Evolutionary conservation across 1,140 invertebrate species (phyloP).

Genomic region (Drosophila nebulosa): DNA sequence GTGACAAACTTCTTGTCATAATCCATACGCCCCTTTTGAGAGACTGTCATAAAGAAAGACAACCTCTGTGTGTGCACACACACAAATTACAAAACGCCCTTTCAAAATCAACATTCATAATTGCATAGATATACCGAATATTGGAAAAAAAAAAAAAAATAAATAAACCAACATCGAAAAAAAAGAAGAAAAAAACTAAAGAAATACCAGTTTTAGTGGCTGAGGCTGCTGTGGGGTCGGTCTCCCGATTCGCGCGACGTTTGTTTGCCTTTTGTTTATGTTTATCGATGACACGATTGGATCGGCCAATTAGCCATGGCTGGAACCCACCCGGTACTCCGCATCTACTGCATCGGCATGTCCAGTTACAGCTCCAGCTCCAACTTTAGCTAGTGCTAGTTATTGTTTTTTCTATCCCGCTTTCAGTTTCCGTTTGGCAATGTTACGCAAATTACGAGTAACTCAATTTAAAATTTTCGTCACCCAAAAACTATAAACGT

Average conservation of each 20-base stretch:
- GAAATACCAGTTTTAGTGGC: conserved; percentile 30
- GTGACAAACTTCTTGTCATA: not conserved
- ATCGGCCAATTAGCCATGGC: conserved; percentile 47
- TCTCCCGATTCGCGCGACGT: conserved; percentile 28
- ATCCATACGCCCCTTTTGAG: not conserved
- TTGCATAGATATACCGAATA: conserved; percentile 17
- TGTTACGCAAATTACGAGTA: conserved; percentile 61
- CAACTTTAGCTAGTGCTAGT: conserved; percentile 10
- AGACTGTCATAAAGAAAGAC: not conserved
- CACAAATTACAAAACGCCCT: conserved; percentile 35
- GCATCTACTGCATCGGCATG: not conserved
- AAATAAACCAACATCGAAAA: not conserved
- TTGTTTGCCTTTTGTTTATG: conserved; percentile 34
- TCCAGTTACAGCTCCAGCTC: not conserved
- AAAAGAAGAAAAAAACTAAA: conserved; percentile 11
- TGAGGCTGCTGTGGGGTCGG: conserved; percentile 9
- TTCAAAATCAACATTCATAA: conserved; percentile 39
- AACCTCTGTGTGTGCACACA: not conserved
- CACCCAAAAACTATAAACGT: conserved; percentile 17
- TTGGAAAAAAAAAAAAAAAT: not conserved
- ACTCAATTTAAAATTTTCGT: conserved; percentile 46
- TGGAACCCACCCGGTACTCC: not conserved
- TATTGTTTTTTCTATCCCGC: conserved; percentile 27
- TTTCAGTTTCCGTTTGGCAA: conserved; percentile 56
- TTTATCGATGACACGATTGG: conserved; percentile 55